Conservation (phyloP, 1,140 invertebrate species). For the Drosophila gunungcola region DNA sequence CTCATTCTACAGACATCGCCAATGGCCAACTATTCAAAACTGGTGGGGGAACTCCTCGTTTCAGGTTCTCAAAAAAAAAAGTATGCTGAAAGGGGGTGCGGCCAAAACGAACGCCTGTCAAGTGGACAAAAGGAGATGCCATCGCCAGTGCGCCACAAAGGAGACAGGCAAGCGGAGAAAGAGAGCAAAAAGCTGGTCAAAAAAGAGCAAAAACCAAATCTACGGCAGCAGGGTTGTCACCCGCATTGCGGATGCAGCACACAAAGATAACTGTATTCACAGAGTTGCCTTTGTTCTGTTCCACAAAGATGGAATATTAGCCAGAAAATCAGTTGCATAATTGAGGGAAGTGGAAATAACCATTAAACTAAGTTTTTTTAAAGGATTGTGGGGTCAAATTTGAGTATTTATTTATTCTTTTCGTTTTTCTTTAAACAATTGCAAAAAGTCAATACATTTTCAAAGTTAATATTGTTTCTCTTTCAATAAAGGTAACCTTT, state of each 20-base stretch:
- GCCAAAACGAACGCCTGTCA: constrained; percentile 21
- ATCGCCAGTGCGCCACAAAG: constrained; percentile 29
- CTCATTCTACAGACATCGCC: constrained; percentile 45
- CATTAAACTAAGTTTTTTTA: neutral
- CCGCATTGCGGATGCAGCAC: constrained; percentile 36
- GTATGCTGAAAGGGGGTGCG: neutral
- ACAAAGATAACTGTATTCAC: constrained; percentile 2
- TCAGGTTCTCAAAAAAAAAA: neutral
- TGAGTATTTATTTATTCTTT: too few species aligned
- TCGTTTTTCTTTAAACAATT: too few species aligned
- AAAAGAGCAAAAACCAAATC: constrained; percentile 42
- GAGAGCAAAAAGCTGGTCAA: constrained; percentile 35
- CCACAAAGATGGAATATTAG: constrained; percentile 7
- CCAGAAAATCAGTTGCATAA: neutral
- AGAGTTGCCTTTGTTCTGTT: constrained; percentile 24
- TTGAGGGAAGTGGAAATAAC: neutral
- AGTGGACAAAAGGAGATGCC: constrained; percentile 43
- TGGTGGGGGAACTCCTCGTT: constrained; percentile 4
- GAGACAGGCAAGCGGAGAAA: constrained; percentile 16
- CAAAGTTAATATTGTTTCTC: too few species aligned
- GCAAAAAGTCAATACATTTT: too few species aligned
- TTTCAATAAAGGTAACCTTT: neutral
- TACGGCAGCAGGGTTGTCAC: constrained; percentile 46
- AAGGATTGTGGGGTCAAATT: too few species aligned
- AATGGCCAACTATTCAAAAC: constrained; percentile 56